Conservation (phyloP, 2,113 vertebrate genomes). For the Ceratotherium simum region DNA sequence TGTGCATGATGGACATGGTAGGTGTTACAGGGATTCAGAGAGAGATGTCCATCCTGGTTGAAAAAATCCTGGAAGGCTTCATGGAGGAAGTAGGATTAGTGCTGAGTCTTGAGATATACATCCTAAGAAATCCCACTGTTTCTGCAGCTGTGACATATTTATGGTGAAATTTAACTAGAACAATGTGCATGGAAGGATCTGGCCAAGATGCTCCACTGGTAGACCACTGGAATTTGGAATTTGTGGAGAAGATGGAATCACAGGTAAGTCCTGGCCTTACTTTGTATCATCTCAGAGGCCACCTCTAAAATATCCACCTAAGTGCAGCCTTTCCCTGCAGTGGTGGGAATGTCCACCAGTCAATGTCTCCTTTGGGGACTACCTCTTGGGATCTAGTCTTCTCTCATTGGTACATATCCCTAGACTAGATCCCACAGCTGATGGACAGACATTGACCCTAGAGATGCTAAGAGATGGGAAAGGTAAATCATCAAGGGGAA, state of each 20-base stretch:
- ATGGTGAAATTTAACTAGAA: not conserved
- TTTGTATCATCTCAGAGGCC: not conserved
- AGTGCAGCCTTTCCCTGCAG: not conserved
- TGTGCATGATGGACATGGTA: not conserved
- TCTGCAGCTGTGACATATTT: not conserved
- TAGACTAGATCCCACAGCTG: not conserved
- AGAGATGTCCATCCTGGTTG: not conserved
- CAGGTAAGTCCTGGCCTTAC: not conserved
- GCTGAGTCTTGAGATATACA: not conserved
- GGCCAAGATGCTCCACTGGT: not conserved
- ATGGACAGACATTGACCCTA: not conserved
- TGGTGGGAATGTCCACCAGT: not conserved
- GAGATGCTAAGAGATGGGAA: not conserved
- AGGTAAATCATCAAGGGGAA: not conserved
- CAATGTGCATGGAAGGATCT: not conserved
- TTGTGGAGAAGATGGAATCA: not conserved
- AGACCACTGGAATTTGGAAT: not conserved
- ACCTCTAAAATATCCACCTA: not conserved
- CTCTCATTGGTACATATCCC: not conserved
- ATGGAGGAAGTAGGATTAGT: not conserved
- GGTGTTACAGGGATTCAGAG: not conserved
- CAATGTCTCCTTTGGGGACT: not conserved
- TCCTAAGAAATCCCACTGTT: not conserved
- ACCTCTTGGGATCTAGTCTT: not conserved
- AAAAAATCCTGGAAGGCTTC: not conserved